Evolutionary conservation across 2,113 vertebrate genomes (phyloP).

Genomic region (Illadopsis cleaveri): DNA sequence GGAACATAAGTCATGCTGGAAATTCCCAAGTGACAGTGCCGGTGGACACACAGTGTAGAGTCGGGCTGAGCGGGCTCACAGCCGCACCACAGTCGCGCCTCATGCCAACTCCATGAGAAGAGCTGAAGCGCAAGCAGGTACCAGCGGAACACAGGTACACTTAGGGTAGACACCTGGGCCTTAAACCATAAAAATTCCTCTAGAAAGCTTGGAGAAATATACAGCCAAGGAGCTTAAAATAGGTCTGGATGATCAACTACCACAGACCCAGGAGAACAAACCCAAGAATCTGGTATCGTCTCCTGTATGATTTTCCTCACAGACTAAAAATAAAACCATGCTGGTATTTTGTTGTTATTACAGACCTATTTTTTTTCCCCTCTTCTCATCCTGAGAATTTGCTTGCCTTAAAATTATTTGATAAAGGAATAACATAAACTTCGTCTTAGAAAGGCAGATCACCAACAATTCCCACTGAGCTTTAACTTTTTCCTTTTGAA

Average conservation of each 20-base stretch:
- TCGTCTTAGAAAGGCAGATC: conserved; percentile 21
- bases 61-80: accelerated
- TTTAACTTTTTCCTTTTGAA: conserved; percentile 28
- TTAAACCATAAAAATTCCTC: background rate
- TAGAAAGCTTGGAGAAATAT: background rate
- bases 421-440: background rate
- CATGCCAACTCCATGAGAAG: accelerated
- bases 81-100: accelerated
- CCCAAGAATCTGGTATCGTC: background rate
- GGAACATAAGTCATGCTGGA: background rate
- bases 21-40: background rate
- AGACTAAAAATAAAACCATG: background rate
- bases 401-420: background rate
- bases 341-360: background rate
- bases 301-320: background rate
- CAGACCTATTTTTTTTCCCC: background rate
- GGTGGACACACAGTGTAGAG: accelerated
- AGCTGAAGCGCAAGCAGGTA: background rate
- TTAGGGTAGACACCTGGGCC: background rate
- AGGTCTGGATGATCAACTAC: background rate
- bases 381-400: background rate
- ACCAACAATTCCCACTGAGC: background rate
- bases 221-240: background rate
- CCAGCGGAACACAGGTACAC: background rate
- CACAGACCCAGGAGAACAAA: background rate